phyloP scores from a whole-genome alignment of 2,888 invertebrate species.

The Tenthredo notha region DNA sequence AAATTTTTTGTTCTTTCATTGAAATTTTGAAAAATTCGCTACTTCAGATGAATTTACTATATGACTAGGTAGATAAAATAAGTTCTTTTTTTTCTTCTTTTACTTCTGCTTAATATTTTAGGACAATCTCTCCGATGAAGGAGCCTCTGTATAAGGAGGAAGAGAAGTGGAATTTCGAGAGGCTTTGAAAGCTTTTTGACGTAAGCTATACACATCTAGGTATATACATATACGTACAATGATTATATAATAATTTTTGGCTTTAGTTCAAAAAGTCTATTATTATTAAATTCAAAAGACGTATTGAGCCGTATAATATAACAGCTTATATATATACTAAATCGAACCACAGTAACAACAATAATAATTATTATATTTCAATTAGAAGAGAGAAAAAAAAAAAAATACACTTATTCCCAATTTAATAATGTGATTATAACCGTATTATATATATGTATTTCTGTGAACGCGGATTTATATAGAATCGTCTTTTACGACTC shows the following conservation, averaged over 20 bases:
- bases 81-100: background rate
- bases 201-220: background rate
- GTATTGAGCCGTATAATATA: background rate
- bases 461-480: no score
- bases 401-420: no score
- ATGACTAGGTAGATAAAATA: background rate
- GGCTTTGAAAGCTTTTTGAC: slow-evolving; percentile 3
- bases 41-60: no score
- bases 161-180: background rate
- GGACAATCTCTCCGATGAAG: background rate
- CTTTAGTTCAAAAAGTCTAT: background rate
- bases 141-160: background rate
- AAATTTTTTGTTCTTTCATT: no score
- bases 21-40: no score
- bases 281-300: slow-evolving; percentile 34
- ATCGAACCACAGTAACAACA: background rate
- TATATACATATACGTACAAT: background rate
- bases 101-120: background rate
- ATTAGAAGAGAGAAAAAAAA: no score
- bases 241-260: slow-evolving; percentile 19
- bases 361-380: background rate
- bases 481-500: no score
- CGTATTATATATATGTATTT: no score
- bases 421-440: no score
- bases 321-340: background rate